Evolutionary conservation across 2,113 vertebrate genomes (phyloP), one percentile per base, ranked within the genome.

Genomic region (Nothocercus nigrocapillus): DNA sequence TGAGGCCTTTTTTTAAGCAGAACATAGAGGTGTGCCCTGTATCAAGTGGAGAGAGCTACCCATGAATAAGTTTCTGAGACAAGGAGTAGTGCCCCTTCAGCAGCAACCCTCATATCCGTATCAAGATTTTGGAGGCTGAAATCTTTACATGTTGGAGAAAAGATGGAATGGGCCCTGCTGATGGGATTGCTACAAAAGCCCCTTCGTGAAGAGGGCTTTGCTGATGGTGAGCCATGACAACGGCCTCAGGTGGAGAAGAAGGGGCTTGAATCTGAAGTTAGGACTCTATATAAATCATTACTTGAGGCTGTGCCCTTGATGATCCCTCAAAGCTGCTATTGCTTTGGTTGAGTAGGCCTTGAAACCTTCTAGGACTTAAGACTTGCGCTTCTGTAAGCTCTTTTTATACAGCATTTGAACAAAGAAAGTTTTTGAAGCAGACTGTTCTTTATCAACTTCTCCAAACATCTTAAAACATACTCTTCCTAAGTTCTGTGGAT

Each of bases 371-470:
- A 90, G 58, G 47, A 95, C 72, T 75, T 25, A 88, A 90, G 85
- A 92, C 30, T 62, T 84, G 78, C 66, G 86, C 66, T 90, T 86
- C 75, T 81, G 19, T 61, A 85, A 93, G 56, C 32, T 85, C 69
- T 93, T 93, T 76, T 82, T 59, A 56, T n/a, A 73, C 30, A 82
- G 49, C 54, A 49, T n/a, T 66, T 69, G 38, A 94, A 92, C 42
- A 94, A 94, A 86, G 79, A 64, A 81, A 82, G 51, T 54, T 94
- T 95, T 78, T 88, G 64, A 93, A 92, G 63, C 59, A 85, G 74
- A 58, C 87, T 87, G 64, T 91, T 94, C 70, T 95, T 75, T 91
- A 82, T 77, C 0, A 1, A 84, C 69, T 82, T 77, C 36, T 73
- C 80, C 74, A 36, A n/a, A 44, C 32, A 68, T 36, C 47, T 34